These are phyloP conservation scores for Falco naumanni DNA, from an alignment of 2,797 vertebrate species.

Conservation along the genomic window DNA sequence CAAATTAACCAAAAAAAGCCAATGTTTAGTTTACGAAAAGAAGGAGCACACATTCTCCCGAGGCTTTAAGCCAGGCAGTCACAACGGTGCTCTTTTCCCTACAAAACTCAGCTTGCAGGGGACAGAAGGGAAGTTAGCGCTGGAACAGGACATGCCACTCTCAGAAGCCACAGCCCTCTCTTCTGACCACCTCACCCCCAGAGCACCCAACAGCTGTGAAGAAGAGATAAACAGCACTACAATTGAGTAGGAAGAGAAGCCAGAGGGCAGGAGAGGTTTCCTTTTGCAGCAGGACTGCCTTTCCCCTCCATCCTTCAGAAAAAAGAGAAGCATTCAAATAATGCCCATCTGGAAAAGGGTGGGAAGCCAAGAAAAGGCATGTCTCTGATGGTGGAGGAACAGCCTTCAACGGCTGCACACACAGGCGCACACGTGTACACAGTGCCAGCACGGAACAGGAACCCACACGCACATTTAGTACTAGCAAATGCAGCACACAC, in stretches of 20 bases:
- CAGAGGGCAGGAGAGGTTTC: background rate
- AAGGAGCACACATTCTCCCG: background rate
- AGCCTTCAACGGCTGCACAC: background rate
- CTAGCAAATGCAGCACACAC: background rate
- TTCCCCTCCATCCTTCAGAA: background rate
- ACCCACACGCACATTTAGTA: background rate
- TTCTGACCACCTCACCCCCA: background rate
- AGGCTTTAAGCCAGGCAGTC: background rate
- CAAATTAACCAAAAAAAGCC: background rate
- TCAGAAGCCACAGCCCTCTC: background rate
- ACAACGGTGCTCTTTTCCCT: background rate
- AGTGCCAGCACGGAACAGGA: background rate
- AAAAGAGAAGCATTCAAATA: background rate
- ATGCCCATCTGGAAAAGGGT: background rate
- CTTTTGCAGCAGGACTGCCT: background rate
- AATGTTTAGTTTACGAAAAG: background rate
- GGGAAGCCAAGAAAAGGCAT: background rate
- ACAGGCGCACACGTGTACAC: fast-evolving
- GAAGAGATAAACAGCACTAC: background rate
- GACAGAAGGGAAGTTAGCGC: background rate
- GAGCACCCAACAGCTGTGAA: background rate
- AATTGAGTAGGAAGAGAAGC: background rate
- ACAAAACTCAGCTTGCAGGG: background rate
- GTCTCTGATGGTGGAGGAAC: background rate
- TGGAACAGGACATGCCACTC: background rate